phyloP scores from a whole-genome alignment of 2,888 invertebrate species.

The Parnassius apollo region DNA sequence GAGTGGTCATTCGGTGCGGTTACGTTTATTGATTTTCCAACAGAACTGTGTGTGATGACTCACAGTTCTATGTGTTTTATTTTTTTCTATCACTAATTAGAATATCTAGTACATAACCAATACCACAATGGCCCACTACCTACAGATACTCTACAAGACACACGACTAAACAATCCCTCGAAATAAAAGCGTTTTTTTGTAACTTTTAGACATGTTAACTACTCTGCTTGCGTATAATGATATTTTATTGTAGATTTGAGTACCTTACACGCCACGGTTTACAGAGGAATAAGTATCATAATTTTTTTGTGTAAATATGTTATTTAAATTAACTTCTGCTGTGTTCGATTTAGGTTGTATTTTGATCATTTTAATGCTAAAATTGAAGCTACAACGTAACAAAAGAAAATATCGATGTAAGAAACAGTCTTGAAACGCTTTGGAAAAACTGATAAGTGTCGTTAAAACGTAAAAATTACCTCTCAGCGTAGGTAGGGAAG shows the following conservation, averaged over 20 bases:
- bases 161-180: no score
- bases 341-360: background rate
- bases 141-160: no score
- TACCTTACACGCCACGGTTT: no score
- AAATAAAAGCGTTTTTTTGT: no score
- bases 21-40: slow-evolving; percentile 73
- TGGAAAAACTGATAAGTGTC: slow-evolving; percentile 63
- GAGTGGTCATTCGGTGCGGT: slow-evolving; percentile 65
- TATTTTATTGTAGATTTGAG: no score
- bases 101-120: no score
- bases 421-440: slow-evolving; percentile 41
- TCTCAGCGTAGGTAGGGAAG: slow-evolving; percentile 60
- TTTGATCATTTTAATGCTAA: slow-evolving; percentile 20
- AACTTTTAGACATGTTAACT: no score
- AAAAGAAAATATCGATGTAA: background rate
- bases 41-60: slow-evolving; percentile 48
- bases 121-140: no score
- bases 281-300: no score
- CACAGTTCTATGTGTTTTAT: slow-evolving; percentile 51
- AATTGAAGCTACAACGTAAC: background rate
- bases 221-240: no score
- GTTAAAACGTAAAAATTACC: slow-evolving; percentile 60
- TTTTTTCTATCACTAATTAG: slow-evolving; percentile 28
- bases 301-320: no score
- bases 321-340: no score